Evolutionary conservation across 2,113 vertebrate species (phyloP).

Genomic region (Rhabdomys dilectus): DNA sequence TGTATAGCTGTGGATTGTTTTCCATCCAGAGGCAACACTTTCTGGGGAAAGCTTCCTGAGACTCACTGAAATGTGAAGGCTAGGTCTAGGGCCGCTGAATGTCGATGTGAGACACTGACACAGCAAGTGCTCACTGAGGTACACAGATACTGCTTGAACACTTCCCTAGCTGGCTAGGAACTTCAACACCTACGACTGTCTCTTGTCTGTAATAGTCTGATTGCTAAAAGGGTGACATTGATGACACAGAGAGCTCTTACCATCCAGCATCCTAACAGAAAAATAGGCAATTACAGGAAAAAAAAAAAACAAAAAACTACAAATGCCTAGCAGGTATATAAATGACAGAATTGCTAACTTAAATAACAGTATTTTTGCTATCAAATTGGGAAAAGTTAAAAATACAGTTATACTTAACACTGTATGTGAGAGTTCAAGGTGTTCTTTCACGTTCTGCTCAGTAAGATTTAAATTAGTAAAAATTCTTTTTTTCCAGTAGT

Average conservation of each 20-base stretch:
- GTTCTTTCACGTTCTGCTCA: neutral
- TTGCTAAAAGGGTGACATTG: neutral
- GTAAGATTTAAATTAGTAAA: constrained; percentile 24
- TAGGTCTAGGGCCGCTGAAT: neutral
- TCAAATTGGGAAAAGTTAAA: constrained; percentile 24
- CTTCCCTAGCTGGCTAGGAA: neutral
- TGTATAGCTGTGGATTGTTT: neutral
- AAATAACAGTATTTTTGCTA: neutral
- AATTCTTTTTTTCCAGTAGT: neutral
- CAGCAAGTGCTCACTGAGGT: neutral
- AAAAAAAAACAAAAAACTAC: constrained; percentile 15
- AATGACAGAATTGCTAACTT: neutral
- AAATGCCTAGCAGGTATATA: neutral
- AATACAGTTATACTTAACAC: neutral
- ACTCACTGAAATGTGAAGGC: neutral
- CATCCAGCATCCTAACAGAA: constrained; percentile 27
- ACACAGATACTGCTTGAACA: constrained; percentile 18
- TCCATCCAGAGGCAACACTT: neutral
- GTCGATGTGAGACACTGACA: neutral
- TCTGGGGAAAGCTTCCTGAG: neutral
- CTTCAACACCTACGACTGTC: neutral
- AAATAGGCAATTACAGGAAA: constrained; percentile 27
- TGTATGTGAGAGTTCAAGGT: neutral
- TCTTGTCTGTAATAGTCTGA: neutral
- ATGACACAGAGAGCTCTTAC: neutral